These are phyloP conservation scores for Mesitornis unicolor DNA, from an alignment of 2,113 vertebrate genomes.

Conservation along the genomic window DNA sequence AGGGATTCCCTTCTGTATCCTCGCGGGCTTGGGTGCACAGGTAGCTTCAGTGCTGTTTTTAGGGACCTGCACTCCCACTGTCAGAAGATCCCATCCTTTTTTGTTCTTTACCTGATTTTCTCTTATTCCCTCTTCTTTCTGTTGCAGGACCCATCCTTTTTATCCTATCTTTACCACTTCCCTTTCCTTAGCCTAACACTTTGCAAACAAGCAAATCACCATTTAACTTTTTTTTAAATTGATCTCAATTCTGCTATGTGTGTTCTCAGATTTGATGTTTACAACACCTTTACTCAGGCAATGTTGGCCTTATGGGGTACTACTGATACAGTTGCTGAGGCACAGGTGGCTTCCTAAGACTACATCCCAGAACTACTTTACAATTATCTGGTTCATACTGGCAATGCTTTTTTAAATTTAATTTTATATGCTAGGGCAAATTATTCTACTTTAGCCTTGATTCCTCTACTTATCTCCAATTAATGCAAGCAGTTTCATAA, in stretches of 20 bases:
- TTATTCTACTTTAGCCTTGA: not conserved
- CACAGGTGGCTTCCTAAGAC: not conserved
- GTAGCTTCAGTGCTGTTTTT: not conserved
- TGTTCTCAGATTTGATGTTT: not conserved
- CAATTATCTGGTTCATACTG: not conserved
- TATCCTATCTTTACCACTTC: not conserved
- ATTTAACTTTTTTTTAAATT: not conserved
- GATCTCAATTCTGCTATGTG: not conserved
- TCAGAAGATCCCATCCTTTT: not conserved
- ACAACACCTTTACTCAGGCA: not conserved
- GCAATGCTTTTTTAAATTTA: not conserved
- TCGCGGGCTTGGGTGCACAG: not conserved
- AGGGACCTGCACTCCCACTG: not conserved
- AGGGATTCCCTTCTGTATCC: not conserved
- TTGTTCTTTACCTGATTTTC: not conserved
- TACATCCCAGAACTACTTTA: not conserved
- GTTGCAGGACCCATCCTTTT: not conserved
- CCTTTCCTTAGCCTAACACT: not conserved
- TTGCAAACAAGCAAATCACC: not conserved
- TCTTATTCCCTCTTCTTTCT: not conserved
- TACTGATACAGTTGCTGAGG: not conserved
- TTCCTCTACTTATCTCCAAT: not conserved
- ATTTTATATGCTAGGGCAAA: not conserved
- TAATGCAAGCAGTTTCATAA: not conserved
- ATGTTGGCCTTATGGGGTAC: not conserved